Base-by-base conservation (phyloP, 37 sponge, comb jelly and placozoan genomes). In the Spongilla lacustris region DNA sequence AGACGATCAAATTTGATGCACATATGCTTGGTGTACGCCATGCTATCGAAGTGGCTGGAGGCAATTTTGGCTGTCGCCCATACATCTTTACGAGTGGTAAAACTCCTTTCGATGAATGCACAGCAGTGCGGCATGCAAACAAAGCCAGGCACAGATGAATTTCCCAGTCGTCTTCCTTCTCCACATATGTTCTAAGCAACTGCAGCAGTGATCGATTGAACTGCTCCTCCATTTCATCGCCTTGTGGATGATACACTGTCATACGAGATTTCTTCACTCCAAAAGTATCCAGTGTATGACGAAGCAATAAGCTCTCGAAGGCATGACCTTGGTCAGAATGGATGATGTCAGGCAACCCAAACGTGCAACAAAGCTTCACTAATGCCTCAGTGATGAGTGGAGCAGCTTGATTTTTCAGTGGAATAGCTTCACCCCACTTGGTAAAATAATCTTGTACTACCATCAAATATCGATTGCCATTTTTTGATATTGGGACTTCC, bases 281-380 rank as follows among this genome's bases (percentile, higher is more conserved):
- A 34, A 85, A 86, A 29, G 84, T 87, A 23, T 76, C 67, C 36
- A 81, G 72, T 0, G 84, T 86, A 26, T 83, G 74, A 1, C 67
- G 34, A 1, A 86, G 67, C 22, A 91, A 78, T 22, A 75, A 17
- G 48, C 87, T 89, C 67, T 89, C 90, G 80, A 84, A 89, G 37
- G 84, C 80, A 1, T 69, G 29, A 10, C 89, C 89, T 84, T 89
- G 89, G 41, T 89, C 89, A 36, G 89, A 89, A 37, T 89, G 89
- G 26, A 89, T 50, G 4, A 89, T 72, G 5, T 69, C 73, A 10
- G 84, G 89, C 29, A 71, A 23, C 12, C 89, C 89, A 78, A 50
- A 77, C 6, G 25, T 27, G 27, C 38, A 76, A 46, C 46, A 46
- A 46, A 46, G 46, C 46, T 46, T 46, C 22, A 74, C 36, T 3